A percentile compares a stretch with the other conserved stretches of the same genome.
These are phyloP conservation scores for Torymus aiolomorphi DNA, from an alignment of 2,888 invertebrate species.

Conservation along the genomic window DNA sequence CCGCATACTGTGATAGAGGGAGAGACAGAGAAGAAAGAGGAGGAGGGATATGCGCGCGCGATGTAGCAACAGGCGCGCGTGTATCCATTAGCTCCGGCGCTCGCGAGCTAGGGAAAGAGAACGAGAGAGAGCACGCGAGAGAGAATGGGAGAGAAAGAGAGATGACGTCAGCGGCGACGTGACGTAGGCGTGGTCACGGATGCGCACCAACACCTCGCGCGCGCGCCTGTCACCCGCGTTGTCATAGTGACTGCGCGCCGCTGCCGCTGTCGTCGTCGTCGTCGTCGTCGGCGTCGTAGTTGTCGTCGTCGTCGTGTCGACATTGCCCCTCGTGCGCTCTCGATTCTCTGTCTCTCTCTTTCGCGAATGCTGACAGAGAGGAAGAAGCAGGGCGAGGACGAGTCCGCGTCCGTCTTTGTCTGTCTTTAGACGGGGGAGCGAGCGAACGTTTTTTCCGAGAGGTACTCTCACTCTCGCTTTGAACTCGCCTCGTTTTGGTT, in stretches of 20 bases:
- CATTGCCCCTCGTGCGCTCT: conserved; percentile 49
- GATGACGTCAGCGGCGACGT: conserved; percentile 71
- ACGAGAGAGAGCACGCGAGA: conserved; percentile 10
- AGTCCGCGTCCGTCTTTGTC: not conserved
- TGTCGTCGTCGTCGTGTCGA: conserved; percentile 35
- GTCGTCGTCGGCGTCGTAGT: conserved; percentile 15
- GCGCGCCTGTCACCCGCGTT: conserved; percentile 69
- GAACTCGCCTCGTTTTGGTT: not conserved
- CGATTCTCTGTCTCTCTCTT: conserved; percentile 27
- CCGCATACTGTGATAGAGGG: conserved; percentile 41
- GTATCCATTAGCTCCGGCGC: conserved; percentile 60
- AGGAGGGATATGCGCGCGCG: conserved; percentile 54
- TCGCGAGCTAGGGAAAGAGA: conserved; percentile 61
- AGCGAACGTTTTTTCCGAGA: not conserved
- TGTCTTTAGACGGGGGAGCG: not conserved
- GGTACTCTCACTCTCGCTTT: conserved; percentile 38
- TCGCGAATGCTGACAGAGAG: not conserved
- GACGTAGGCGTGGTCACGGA: conserved; percentile 76
- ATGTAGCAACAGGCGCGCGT: conserved; percentile 72
- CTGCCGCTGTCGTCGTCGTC: not conserved
- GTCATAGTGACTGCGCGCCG: conserved; percentile 64
- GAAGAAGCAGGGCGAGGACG: not conserved
- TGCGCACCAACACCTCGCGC: conserved; percentile 74
- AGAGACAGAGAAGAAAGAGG: conserved; percentile 48
- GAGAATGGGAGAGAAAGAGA: conserved; percentile 44